Percentiles rank a stretch among this genome's conserved stretches.
phyloP scores from a whole-genome alignment of 2,888 invertebrate genomes.

The Dolichopus griseipennis region DNA sequence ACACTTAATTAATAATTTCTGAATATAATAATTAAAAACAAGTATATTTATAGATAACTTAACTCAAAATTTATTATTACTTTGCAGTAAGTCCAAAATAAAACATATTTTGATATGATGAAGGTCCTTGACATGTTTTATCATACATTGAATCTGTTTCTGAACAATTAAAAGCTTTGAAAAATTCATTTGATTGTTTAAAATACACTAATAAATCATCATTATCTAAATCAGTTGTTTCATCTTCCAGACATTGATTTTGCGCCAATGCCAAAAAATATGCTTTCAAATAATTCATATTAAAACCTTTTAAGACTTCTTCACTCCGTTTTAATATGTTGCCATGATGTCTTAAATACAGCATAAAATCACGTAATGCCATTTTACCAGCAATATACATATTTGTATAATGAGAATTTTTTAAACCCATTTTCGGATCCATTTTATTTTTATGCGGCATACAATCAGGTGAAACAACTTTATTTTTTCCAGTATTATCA shows the following conservation, averaged over 20 bases:
- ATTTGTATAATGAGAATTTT: neutral
- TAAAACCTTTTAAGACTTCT: neutral
- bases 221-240: neutral
- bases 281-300: neutral
- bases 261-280: constrained; percentile 5
- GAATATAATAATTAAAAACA: too few relatives aligned
- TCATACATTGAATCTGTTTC: neutral
- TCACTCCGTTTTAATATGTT: neutral
- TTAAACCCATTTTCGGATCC: neutral
- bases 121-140: neutral
- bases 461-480: neutral
- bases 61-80: constrained; percentile 20
- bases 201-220: constrained; percentile 1
- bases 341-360: neutral
- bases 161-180: neutral
- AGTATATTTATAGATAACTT: too few relatives aligned
- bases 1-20: too few relatives aligned
- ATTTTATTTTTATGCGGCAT: constrained; percentile 1
- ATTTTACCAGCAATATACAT: neutral
- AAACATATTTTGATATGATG: constrained; percentile 4
- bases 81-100: constrained; percentile 18
- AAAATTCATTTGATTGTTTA: neutral
- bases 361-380: neutral
- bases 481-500: neutral
- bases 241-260: neutral